Base-by-base conservation (phyloP, 2,888 invertebrate genomes). In the Dermolepida albohirtum region DNA sequence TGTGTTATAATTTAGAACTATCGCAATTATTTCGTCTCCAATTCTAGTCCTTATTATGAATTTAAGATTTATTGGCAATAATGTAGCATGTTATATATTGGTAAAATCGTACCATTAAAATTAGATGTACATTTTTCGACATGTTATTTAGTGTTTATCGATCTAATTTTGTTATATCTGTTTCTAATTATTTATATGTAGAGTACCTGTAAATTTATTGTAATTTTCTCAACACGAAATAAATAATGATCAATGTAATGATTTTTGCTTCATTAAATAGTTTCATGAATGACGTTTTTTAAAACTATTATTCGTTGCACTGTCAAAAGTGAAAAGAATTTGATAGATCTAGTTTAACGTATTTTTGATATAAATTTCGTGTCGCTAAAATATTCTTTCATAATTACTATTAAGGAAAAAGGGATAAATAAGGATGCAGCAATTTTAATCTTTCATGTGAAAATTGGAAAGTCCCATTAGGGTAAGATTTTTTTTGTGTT, bases 101-200 rank as follows among this genome's bases (percentile, higher is more conserved):
- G 52, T 52, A 47, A 14, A 41, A 55, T 40, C 39, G 66, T 57
- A 57, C 44, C 14, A 47, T 54, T 66, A 47, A 51, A 12, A 16
- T 47, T 63, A 65, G 51, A 65, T 59, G 68, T 65, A 65, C 64
- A 65, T 64, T 68, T 66, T 62, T 44, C 55, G 66, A 66, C 59
- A 66, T 65, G 69, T 69, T 69, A 69, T 69, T 69, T 69, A 69
- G 69, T 69, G 69, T 69, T 66, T 69, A 62, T 17, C 34, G 47
- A 34, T 14, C 17, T 47, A 40, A 49, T 66, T 66, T 59, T 59
- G 59, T 66, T 59, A 41, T 22, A 59, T 59, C 57, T 66, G 57
- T 57, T 66, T 66, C 64, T 64, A 54, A 52, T 54, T 55, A 66
- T 66, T 57, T 54, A 66, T 66, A 59, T 66, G 59, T 50, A 66